Evolutionary conservation across 2,888 invertebrate genomes (phyloP), one percentile per base, ranked within the genome.

Genomic region (Cacoxenus indagator): DNA sequence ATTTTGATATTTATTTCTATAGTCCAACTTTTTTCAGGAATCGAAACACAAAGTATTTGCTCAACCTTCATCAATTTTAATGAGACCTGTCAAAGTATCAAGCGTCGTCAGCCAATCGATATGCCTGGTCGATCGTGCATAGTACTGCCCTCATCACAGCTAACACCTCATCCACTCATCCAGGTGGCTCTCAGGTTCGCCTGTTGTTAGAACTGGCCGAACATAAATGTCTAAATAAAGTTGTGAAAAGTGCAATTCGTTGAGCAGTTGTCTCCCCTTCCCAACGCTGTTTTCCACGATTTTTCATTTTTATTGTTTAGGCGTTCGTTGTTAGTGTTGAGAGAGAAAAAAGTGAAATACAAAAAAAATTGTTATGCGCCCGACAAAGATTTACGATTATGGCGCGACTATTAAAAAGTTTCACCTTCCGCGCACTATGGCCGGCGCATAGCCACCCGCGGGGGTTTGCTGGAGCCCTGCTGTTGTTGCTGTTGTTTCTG

Each of bases 361-460:
- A 9, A 51, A 59, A 45, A 62, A 45, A 72, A 73, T 31, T 67
- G 43, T 55, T 67, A 62, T 64, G 74, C 82, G 83, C 84, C 77
- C 78, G 82, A 77, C 81, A 82, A 85, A 84, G 85, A 84, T 84
- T 84, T 85, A 84, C 84, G 84, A 85, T 84, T 84, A 84, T 85
- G 84, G 83, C 77, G 76, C 76, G 86, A 83, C 84, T 85, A 84
- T 84, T 84, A 85, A 84, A 81, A 84, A 84, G 84, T 85, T 85
- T 83, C 82, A 80, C 82, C 82, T 83, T 77, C 78, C 71, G 73
- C 77, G 69, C 73, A n/a, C n/a, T n/a, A n/a, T 72, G 66, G 73
- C 72, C 73, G 73, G 65, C 65, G 24, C 45, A 43, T n/a, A 2
- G n/a, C 43, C 43, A 43, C 43, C 43, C 43, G n/a, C n/a, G 45